phyloP scores from a whole-genome alignment of 2,113 vertebrate species.

The Megaceryle torquata region DNA sequence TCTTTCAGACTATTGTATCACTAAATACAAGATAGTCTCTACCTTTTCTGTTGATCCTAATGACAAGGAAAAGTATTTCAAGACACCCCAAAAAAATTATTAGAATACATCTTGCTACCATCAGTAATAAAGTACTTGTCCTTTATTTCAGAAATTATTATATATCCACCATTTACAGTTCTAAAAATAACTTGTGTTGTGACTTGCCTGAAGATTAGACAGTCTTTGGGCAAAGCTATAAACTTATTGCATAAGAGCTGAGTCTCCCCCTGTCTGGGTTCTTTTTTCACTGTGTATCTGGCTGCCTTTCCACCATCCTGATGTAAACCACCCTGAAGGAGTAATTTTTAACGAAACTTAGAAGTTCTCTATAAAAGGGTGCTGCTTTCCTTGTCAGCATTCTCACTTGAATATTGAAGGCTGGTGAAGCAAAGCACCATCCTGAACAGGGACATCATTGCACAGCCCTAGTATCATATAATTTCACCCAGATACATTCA shows the following conservation, averaged over 20 bases:
- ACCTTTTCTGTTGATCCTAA: not conserved
- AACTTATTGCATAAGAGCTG: not conserved
- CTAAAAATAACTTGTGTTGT: not conserved
- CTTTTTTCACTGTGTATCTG: not conserved
- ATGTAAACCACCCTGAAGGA: not conserved
- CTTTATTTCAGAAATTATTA: not conserved
- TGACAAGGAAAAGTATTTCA: not conserved
- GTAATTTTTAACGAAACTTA: not conserved
- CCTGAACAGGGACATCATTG: not conserved
- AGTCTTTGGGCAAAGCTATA: not conserved
- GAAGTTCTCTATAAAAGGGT: rapidly evolving
- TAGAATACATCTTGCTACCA: not conserved
- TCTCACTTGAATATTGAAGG: not conserved
- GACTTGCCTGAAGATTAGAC: not conserved
- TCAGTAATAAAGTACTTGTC: not conserved
- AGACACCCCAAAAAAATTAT: not conserved
- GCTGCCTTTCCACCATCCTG: not conserved
- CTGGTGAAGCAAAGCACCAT: not conserved
- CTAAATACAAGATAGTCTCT: not conserved
- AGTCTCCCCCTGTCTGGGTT: rapidly evolving
- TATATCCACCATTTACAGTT: not conserved
- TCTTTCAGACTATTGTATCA: not conserved
- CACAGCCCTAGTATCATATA: rapidly evolving
- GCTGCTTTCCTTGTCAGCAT: not conserved
- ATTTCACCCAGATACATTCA: not conserved